Evolutionary conservation across 2,113 vertebrate genomes (phyloP), one percentile per base, ranked within the genome.

Genomic region (Stercorarius parasiticus): DNA sequence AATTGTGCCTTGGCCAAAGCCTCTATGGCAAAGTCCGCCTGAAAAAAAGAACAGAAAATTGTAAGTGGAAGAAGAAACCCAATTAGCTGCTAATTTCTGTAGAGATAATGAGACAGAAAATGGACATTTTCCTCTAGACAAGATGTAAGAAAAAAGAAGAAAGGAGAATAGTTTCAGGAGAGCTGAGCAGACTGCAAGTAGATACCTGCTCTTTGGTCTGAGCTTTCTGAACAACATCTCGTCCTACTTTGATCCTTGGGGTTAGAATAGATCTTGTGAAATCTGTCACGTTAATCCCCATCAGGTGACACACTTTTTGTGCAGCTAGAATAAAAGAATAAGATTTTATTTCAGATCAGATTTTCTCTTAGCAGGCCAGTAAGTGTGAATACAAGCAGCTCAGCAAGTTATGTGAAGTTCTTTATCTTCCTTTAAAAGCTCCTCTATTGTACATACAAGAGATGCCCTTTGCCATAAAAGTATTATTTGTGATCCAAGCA

Each of bases 131-230:
- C 29, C 53, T 76, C 64, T 20, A 58, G 64, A 58, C 26, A 58
- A 77, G 49, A 13, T 19, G 13, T 43, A 76, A 90, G 71, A 29
- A 61, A 40, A 81, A 5, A 52, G 25, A n/a, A 85, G 36, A 72
- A 74, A 83, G 32, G 8, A 73, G 25, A 53, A 17, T 2, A 38
- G 32, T 22, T 55, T 88, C 56, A 43, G 65, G 38, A 70, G 29
- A 66, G 65, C 38, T 42, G 62, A 61, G 15, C 34, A 72, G 76
- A 72, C 19, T 53, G 29, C 29, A 21, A 18, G 27, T 61, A 78
- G 30, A 71, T 97, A 99, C 99, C 99, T 99, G 99, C 88, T 99
- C 99, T 96, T 99, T 99, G 72, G 99, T 99, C 98, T 99, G 99
- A 15, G 99, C 99, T 97, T 99, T 99, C 98, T 99, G 99, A 27